Evolutionary conservation across 2,797 vertebrate genomes (phyloP).

Genomic region (Sebastes trivittatus): DNA sequence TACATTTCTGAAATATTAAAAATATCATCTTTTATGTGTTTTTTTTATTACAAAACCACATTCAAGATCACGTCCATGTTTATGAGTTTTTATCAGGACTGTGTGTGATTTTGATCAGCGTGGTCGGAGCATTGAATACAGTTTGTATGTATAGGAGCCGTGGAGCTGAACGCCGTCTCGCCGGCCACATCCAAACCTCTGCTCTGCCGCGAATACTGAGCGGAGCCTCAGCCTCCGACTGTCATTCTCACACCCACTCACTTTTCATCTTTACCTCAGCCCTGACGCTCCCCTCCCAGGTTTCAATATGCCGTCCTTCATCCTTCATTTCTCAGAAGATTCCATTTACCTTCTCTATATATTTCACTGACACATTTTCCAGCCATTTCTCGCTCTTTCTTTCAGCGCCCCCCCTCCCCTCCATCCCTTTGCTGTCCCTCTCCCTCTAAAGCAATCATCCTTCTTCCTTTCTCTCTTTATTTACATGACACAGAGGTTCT

Average conservation of each 20-base stretch:
- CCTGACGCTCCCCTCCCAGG: constrained; percentile 34
- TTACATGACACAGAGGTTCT: constrained; percentile 77
- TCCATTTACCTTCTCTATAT: constrained; percentile 70
- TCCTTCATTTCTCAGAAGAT: constrained; percentile 69
- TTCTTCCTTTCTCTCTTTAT: constrained; percentile 68
- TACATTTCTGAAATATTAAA: constrained; percentile 39
- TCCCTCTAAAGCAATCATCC: constrained; percentile 74
- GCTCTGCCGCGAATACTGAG: constrained; percentile 58
- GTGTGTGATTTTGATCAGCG: background rate
- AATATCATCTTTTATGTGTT: constrained; percentile 3
- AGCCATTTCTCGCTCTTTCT: constrained; percentile 40
- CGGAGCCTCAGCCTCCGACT: constrained; percentile 34
- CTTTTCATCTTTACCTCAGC: constrained; percentile 55
- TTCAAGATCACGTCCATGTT: background rate
- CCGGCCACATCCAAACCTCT: constrained; percentile 41
- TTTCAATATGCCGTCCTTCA: constrained; percentile 63
- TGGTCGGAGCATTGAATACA: background rate
- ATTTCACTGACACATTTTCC: constrained; percentile 69
- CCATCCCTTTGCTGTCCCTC: constrained; percentile 43
- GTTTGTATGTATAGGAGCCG: background rate
- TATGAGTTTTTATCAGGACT: constrained; percentile 8
- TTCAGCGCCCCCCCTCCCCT: background rate
- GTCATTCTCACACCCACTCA: constrained; percentile 52
- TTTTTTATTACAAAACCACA: constrained; percentile 18
- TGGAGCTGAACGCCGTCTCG: constrained; percentile 13